These are phyloP conservation scores for Eupithecia subfuscata DNA, from an alignment of 2,888 invertebrate species.

Conservation along the genomic window DNA sequence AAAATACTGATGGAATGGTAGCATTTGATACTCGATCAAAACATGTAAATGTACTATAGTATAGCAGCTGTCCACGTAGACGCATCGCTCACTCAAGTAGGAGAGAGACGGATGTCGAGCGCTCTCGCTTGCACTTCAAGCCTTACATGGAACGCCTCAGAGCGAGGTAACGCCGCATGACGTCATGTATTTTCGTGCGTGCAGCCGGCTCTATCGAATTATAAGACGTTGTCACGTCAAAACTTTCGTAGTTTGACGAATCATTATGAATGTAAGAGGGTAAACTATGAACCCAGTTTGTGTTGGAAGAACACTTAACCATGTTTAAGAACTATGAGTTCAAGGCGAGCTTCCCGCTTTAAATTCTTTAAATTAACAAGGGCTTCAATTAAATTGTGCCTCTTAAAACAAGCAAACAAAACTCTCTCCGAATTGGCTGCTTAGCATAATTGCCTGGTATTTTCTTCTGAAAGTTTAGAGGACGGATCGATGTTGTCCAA, in stretches of 20 bases:
- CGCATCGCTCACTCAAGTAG: too few species aligned
- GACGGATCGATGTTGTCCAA: conserved; percentile 48
- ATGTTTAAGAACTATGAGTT: neutral
- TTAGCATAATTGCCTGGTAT: conserved; percentile 69
- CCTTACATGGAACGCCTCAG: too few species aligned
- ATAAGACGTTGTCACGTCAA: too few species aligned
- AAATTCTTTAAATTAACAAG: conserved; percentile 39
- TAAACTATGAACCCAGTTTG: neutral
- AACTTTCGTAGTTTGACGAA: neutral
- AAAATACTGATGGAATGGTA: too few species aligned
- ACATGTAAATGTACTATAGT: too few species aligned
- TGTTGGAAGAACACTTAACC: neutral
- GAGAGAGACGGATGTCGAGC: too few species aligned
- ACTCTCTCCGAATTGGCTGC: conserved; percentile 61
- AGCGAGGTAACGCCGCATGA: too few species aligned
- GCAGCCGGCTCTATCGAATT: too few species aligned
- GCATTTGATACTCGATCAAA: too few species aligned
- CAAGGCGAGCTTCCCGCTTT: conserved; percentile 7
- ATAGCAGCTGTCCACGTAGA: too few species aligned
- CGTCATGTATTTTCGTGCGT: too few species aligned
- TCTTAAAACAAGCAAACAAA: conserved; percentile 66
- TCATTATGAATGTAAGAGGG: neutral
- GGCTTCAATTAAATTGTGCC: conserved; percentile 63
- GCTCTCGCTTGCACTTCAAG: too few species aligned
- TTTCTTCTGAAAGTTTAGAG: conserved; percentile 62